phyloP scores from a whole-genome alignment of 1,140 invertebrate species.

The Sarcophaga bullata region DNA sequence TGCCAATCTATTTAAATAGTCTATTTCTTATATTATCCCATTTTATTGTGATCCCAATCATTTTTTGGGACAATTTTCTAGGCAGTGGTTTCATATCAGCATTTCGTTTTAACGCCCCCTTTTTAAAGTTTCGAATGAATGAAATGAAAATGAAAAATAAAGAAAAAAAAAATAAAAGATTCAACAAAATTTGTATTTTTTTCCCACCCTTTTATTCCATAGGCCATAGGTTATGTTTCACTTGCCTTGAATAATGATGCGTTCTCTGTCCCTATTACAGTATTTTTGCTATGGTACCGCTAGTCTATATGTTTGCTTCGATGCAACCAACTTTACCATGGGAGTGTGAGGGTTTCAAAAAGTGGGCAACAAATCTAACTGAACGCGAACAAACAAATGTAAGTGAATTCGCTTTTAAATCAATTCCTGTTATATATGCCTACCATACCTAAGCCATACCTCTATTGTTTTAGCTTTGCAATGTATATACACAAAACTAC shows the following conservation, averaged over 20 bases:
- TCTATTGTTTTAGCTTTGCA: conserved; percentile 3
- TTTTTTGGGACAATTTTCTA: conserved; percentile 63
- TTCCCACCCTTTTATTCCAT: not conserved
- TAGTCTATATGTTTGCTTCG: conserved; percentile 55
- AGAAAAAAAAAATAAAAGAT: no score
- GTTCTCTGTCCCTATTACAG: conserved; percentile 54
- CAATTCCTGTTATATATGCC: not conserved
- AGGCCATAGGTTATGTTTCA: conserved; percentile 61
- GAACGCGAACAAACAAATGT: conserved; percentile 9
- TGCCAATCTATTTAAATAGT: conserved; percentile 47
- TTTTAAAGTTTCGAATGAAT: conserved; percentile 56
- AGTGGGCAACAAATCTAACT: conserved; percentile 31
- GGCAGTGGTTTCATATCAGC: conserved; percentile 61
- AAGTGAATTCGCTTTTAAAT: not conserved
- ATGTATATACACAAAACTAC: not conserved
- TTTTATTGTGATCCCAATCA: conserved; percentile 58
- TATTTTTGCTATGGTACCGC: conserved; percentile 55
- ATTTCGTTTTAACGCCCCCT: conserved; percentile 58
- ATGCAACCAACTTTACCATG: conserved; percentile 57
- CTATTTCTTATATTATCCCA: conserved; percentile 56
- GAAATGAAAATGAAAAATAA: not conserved
- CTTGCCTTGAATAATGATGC: conserved; percentile 48
- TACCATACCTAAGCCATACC: not conserved
- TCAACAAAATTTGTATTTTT: not conserved
- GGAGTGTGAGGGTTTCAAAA: conserved; percentile 54